Conservation (phyloP, 2,113 vertebrate species). For the Lasiurus cinereus region DNA sequence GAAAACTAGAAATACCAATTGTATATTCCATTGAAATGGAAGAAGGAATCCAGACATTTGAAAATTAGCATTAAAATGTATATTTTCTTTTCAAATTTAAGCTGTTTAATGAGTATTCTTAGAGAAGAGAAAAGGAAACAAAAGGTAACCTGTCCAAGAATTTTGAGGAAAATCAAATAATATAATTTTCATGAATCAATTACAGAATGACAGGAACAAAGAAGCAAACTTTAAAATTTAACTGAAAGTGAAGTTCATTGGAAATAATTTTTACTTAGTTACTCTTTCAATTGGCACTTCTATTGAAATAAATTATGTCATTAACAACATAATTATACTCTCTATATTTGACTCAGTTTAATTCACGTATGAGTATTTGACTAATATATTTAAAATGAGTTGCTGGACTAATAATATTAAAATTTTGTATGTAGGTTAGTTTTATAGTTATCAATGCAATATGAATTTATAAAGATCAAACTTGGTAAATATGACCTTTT, state of each 20-base stretch:
- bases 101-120: neutral
- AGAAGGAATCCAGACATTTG: neutral
- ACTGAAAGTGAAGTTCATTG: neutral
- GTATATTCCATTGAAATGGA: neutral
- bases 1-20: neutral
- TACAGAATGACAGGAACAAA: neutral
- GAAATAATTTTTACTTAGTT: conserved; percentile 22
- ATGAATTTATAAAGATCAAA: neutral
- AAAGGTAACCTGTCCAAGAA: neutral
- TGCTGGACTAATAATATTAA: neutral
- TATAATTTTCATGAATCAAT: neutral
- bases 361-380: neutral
- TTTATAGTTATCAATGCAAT: neutral
- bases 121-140: conserved; percentile 1
- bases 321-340: neutral
- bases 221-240: conserved; percentile 34
- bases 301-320: neutral
- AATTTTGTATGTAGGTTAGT: neutral
- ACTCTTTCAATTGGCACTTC: neutral
- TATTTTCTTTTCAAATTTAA: neutral
- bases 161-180: neutral
- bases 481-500: neutral
- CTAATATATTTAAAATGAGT: neutral
- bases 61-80: neutral
- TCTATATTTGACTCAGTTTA: conserved; percentile 33